A percentile compares a stretch with the other conserved stretches of the same genome.
phyloP scores from a whole-genome alignment of 2,797 vertebrate species.

The Karalla daura region DNA sequence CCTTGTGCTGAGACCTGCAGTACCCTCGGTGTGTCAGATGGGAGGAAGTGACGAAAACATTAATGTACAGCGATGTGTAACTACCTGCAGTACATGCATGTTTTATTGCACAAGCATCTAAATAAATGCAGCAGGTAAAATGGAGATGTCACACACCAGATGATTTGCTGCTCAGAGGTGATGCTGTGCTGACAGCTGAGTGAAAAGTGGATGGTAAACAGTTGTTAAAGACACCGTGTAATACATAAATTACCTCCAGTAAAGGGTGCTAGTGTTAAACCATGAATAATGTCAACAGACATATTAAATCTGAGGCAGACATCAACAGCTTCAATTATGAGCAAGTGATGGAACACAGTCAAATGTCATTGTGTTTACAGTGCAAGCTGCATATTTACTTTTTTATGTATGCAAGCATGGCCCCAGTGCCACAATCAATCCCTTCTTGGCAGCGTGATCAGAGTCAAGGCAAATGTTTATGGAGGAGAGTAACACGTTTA shows the following conservation, averaged over 20 bases:
- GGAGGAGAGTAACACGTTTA: not conserved
- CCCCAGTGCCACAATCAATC: not conserved
- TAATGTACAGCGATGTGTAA: slow-evolving; percentile 5
- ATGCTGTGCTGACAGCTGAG: slow-evolving; percentile 21
- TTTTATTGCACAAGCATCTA: slow-evolving; percentile 17
- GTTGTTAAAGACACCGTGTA: slow-evolving; percentile 17
- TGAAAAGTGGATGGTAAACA: slow-evolving; percentile 33
- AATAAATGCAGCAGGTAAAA: not conserved
- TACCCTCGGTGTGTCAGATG: not conserved
- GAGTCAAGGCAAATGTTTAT: not conserved
- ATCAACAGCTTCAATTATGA: not conserved
- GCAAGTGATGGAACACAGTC: not conserved
- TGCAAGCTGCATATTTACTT: not conserved
- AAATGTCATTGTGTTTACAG: not conserved
- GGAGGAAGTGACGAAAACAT: not conserved
- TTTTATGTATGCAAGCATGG: not conserved
- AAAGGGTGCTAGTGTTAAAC: slow-evolving; percentile 18
- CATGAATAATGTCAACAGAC: slow-evolving; percentile 18
- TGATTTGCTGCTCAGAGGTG: slow-evolving; percentile 36
- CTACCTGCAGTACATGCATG: not conserved
- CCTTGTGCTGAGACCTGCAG: slow-evolving; percentile 1
- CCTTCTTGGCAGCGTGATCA: not conserved
- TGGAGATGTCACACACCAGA: slow-evolving; percentile 5
- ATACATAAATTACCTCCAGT: slow-evolving; percentile 15
- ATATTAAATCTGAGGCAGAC: not conserved